Evolutionary conservation across 2,888 invertebrate species (phyloP).

Genomic region (Pammene fasciana): DNA sequence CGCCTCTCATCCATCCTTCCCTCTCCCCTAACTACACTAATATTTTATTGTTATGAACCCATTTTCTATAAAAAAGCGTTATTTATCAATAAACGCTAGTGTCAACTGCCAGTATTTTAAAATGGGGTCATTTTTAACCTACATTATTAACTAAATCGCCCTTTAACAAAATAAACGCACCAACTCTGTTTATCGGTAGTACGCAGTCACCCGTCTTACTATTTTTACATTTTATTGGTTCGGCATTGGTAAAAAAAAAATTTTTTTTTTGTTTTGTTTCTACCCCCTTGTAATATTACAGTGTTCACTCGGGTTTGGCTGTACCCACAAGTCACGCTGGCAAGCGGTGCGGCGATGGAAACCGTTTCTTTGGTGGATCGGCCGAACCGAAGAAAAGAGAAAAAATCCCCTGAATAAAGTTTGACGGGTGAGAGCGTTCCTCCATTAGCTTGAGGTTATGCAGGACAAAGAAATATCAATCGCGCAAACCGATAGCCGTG

Average conservation of each 20-base stretch:
- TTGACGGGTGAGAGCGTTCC: neutral
- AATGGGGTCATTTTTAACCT: conserved; percentile 3
- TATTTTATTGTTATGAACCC: neutral
- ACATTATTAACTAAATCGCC: conserved; percentile 9
- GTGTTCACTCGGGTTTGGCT: neutral
- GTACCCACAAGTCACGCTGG: neutral
- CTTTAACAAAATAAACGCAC: neutral
- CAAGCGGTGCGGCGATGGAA: neutral
- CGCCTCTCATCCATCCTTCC: conserved; percentile 10
- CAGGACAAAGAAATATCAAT: no score
- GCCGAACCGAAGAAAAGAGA: neutral
- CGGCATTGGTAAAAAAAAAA: no score
- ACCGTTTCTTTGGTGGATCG: neutral
- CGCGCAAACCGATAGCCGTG: no score
- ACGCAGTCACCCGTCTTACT: neutral
- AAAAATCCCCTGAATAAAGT: neutral
- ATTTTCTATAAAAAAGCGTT: neutral
- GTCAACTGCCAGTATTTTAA: neutral
- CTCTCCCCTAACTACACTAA: neutral
- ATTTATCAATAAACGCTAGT: neutral
- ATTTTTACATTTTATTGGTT: no score
- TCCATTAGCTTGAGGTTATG: neutral
- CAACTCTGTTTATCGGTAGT: neutral
- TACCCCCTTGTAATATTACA: neutral
- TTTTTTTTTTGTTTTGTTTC: no score